Conservation (phyloP, 2,888 invertebrate genomes). For the Apodemia hepburni region DNA sequence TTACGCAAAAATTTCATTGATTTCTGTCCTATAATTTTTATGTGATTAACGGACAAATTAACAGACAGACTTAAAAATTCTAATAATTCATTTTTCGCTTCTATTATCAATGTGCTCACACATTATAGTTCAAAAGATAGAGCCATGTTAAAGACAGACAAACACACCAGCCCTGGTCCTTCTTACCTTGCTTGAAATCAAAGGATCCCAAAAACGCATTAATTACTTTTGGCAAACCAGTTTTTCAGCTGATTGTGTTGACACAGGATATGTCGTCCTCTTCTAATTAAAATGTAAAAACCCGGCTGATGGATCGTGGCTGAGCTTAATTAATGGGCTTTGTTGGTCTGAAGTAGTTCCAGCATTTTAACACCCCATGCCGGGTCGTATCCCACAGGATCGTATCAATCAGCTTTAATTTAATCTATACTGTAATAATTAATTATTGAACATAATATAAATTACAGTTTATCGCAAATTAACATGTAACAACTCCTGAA, state of each 20-base stretch:
- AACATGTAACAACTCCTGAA: neutral
- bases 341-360: conserved; percentile 31
- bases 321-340: conserved; percentile 38
- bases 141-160: too few relatives aligned
- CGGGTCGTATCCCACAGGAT: conserved; percentile 16
- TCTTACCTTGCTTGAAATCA: too few relatives aligned
- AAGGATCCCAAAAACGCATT: too few relatives aligned
- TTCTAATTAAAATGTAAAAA: conserved; percentile 35
- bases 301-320: conserved; percentile 36
- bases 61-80: too few relatives aligned
- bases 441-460: neutral
- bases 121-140: too few relatives aligned
- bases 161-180: too few relatives aligned
- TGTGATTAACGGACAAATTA: too few relatives aligned
- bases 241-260: neutral
- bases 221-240: too few relatives aligned
- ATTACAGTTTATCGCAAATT: neutral
- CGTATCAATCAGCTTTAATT: conserved; percentile 21
- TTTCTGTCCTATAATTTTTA: too few relatives aligned
- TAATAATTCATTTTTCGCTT: too few relatives aligned
- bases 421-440: conserved; percentile 8
- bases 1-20: too few relatives aligned
- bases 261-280: conserved; percentile 8
- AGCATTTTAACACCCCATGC: conserved; percentile 13
- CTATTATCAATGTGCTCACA: too few relatives aligned